phyloP scores from a whole-genome alignment of 1,140 invertebrate species.

The Achatina immaculata region DNA sequence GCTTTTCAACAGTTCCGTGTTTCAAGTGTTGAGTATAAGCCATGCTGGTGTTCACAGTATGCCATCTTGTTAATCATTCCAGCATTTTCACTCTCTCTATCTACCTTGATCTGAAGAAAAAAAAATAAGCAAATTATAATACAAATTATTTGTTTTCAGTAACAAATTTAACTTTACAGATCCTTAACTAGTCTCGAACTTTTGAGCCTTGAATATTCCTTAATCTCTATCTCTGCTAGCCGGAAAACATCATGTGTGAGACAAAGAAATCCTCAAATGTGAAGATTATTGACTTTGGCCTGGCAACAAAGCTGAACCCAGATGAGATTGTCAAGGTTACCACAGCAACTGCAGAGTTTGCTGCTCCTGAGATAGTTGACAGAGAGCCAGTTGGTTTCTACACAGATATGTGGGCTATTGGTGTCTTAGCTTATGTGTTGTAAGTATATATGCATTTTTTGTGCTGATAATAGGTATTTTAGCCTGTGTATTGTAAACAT shows the following conservation, averaged over 20 bases:
- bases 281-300: conserved; percentile 98
- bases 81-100: too few relatives aligned
- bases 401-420: conserved; percentile 99
- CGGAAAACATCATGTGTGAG: conserved; percentile 99
- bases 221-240: conserved; percentile 77
- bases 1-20: too few relatives aligned
- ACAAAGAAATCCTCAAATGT: conserved; percentile 94
- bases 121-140: too few relatives aligned
- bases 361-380: conserved; percentile 99
- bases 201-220: too few relatives aligned
- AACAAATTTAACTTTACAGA: too few relatives aligned
- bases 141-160: too few relatives aligned
- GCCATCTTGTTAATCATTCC: too few relatives aligned
- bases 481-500: too few relatives aligned
- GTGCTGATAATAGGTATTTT: not conserved
- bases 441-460: conserved; percentile 80
- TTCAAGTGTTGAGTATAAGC: too few relatives aligned
- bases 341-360: conserved; percentile 96
- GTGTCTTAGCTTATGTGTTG: conserved; percentile 96
- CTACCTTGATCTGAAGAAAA: too few relatives aligned
- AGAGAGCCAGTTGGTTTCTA: conserved; percentile 98
- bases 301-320: conserved; percentile 97
- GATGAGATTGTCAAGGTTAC: conserved; percentile 99
- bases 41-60: too few relatives aligned
- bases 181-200: too few relatives aligned